Evolutionary conservation across 2,888 invertebrate species (phyloP).

Genomic region (Eumerus sabulonum): DNA sequence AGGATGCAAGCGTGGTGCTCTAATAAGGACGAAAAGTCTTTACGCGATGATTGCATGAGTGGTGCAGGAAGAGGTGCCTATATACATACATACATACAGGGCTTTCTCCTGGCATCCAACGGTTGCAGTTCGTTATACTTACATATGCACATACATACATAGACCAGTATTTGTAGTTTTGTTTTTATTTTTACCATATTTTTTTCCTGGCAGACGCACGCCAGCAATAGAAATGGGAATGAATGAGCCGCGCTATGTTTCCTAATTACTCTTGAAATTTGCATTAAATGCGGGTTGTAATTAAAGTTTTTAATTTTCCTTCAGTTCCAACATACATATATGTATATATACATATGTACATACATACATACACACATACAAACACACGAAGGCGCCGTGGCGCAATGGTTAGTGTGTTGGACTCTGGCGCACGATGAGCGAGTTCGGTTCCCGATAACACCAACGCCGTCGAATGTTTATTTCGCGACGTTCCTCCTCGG

Average conservation of each 20-base stretch:
- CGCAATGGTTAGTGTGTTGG: not conserved
- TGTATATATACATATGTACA: not conserved
- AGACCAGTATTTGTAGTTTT: conserved; percentile 8
- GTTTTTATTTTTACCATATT: not conserved
- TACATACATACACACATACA: too few relatives aligned
- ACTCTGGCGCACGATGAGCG: too few relatives aligned
- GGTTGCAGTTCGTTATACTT: conserved; percentile 48
- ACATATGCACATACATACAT: too few relatives aligned
- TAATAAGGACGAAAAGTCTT: conserved; percentile 13
- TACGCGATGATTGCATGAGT: conserved; percentile 31
- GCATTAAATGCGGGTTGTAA: conserved; percentile 69
- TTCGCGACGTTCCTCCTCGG: too few relatives aligned
- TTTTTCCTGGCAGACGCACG: conserved; percentile 36
- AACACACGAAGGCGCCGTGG: not conserved
- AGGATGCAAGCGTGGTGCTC: too few relatives aligned
- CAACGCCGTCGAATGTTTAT: too few relatives aligned
- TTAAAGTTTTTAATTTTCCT: conserved; percentile 68
- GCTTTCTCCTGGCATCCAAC: conserved; percentile 51
- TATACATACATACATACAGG: not conserved
- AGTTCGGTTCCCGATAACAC: too few relatives aligned
- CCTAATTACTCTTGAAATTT: conserved; percentile 70
- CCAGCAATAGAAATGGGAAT: conserved; percentile 46
- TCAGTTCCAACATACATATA: conserved; percentile 62
- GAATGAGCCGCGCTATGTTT: conserved; percentile 61
- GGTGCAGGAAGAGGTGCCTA: not conserved